phyloP scores from a whole-genome alignment of 2,888 invertebrate species.

The Nineta flava region DNA sequence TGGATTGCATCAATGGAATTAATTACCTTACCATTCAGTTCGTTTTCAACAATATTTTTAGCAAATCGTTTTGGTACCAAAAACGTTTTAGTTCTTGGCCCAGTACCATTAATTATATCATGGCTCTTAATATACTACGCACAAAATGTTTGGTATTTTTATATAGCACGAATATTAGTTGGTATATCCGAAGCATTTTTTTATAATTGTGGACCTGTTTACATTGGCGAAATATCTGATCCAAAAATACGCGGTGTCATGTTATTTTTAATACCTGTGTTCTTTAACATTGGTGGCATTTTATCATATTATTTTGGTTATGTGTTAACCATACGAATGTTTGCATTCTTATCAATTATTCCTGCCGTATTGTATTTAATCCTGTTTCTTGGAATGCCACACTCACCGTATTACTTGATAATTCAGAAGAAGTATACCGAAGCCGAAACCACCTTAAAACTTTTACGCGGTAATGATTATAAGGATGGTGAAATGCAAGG shows the following conservation, averaged over 20 bases:
- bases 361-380: conserved; percentile 25
- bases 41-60: not conserved
- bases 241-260: conserved; percentile 31
- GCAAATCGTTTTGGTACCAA: conserved; percentile 3
- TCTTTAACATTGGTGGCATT: conserved; percentile 23
- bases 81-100: not conserved
- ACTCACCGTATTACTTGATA: conserved; percentile 30
- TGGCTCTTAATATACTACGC: conserved; percentile 2
- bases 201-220: conserved; percentile 27
- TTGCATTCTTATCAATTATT: conserved; percentile 26
- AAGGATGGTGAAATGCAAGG: conserved; percentile 21
- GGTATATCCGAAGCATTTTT: not conserved
- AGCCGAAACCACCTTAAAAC: conserved; percentile 26
- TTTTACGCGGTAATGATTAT: conserved; percentile 23
- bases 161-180: conserved; percentile 1
- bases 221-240: conserved; percentile 34
- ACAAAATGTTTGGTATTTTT: not conserved
- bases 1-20: conserved; percentile 2
- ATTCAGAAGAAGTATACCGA: conserved; percentile 21
- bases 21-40: not conserved
- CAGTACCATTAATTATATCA: not conserved
- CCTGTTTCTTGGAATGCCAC: conserved; percentile 29
- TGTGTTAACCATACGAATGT: conserved; percentile 24
- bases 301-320: conserved; percentile 22
- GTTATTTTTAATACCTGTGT: conserved; percentile 28